Percentiles rank a stretch among this genome's conserved stretches.
Evolutionary conservation across 2,113 vertebrate species (phyloP).

Genomic region (Psilopsiagon aymara): DNA sequence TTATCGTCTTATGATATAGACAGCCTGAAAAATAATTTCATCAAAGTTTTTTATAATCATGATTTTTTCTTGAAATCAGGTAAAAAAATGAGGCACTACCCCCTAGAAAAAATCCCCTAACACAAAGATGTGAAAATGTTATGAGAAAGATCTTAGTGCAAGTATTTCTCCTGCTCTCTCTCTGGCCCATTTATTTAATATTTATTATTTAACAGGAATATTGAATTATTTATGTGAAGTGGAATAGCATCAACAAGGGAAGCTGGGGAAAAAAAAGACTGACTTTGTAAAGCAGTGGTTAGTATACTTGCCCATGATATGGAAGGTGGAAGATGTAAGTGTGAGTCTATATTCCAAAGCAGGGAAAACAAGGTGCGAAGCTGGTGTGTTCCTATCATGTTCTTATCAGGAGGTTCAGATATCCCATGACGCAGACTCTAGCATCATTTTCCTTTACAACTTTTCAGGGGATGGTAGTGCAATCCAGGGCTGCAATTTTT

Average conservation of each 20-base stretch:
- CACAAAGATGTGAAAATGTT: background rate
- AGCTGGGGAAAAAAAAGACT: background rate
- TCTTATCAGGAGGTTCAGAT: background rate
- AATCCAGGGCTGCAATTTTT: background rate
- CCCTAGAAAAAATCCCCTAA: background rate
- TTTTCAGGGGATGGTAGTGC: background rate
- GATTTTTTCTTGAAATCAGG: background rate
- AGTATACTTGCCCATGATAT: background rate
- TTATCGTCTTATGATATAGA: background rate
- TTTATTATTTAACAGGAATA: slow-evolving; percentile 68
- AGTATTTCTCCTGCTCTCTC: slow-evolving; percentile 33
- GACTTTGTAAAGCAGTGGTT: slow-evolving; percentile 6
- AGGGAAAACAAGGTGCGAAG: background rate
- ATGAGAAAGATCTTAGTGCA: slow-evolving; percentile 2
- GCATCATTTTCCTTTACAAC: background rate
- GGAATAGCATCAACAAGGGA: slow-evolving; percentile 54
- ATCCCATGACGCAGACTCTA: background rate
- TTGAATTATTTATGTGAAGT: slow-evolving; percentile 65
- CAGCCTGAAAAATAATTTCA: background rate
- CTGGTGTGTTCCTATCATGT: background rate
- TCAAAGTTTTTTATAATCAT: background rate
- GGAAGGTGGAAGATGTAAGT: background rate
- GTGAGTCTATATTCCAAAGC: background rate
- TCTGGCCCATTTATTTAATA: slow-evolving; percentile 70
- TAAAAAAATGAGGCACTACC: background rate